These are phyloP conservation scores for rabbit (Oryctolagus cuniculus) DNA, from an alignment of 2,113 vertebrate species.

Conservation along the genomic window DNA sequence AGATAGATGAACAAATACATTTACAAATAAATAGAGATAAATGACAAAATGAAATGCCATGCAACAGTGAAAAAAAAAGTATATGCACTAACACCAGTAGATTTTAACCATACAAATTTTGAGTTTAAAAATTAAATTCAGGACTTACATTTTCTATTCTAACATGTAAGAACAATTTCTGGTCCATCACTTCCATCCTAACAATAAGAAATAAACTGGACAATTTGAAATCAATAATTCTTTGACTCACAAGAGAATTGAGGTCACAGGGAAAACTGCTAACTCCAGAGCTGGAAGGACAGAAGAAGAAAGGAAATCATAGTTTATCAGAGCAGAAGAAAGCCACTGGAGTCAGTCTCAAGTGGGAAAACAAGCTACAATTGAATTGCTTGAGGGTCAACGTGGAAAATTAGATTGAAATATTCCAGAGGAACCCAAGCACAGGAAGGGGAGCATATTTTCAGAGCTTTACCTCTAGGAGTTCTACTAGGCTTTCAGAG, in stretches of 20 bases:
- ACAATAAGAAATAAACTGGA: not conserved
- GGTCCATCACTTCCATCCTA: no score
- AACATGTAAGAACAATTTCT: not conserved
- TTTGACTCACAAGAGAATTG: not conserved
- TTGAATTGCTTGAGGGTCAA: not conserved
- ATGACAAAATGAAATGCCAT: not conserved
- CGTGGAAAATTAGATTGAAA: not conserved
- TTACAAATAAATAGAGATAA: not conserved
- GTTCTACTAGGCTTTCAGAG: not conserved
- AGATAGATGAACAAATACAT: not conserved
- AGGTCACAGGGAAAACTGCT: not conserved
- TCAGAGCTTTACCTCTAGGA: not conserved
- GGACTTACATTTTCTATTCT: not conserved
- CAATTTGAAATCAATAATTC: not conserved
- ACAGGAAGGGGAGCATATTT: not conserved
- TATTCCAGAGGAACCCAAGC: no score
- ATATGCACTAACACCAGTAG: no score
- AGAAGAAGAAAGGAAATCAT: not conserved
- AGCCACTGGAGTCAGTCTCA: not conserved
- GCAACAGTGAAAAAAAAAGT: not conserved
- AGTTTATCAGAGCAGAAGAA: not conserved
- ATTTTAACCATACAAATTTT: not conserved
- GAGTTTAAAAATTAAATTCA: not conserved
- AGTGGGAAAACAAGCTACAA: not conserved
- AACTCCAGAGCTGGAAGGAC: not conserved